Conservation (phyloP, 1,140 invertebrate species). For the Drosophila rufa region DNA sequence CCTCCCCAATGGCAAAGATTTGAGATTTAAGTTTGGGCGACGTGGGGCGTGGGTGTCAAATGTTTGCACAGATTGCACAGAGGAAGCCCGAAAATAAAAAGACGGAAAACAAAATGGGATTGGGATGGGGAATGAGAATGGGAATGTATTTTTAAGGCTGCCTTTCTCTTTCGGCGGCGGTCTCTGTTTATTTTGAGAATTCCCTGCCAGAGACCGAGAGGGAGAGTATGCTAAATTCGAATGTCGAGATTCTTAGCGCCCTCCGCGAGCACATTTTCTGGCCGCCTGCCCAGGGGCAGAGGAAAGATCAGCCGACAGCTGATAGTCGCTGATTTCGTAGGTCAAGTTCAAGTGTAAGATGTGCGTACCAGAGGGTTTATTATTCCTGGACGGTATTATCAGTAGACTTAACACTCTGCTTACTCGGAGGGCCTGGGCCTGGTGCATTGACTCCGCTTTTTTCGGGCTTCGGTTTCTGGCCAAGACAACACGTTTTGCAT, state of each 20-base stretch:
- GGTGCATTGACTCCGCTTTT: constrained; percentile 42
- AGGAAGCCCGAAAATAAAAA: constrained; percentile 24
- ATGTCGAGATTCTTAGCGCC: constrained; percentile 30
- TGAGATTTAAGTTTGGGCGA: constrained; percentile 47
- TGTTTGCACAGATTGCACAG: constrained; percentile 52
- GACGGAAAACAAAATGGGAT: constrained; percentile 4
- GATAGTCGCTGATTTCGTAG: constrained; percentile 38
- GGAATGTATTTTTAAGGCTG: constrained; percentile 35
- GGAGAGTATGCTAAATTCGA: constrained; percentile 17
- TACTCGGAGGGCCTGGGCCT: neutral
- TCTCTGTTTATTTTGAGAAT: constrained; percentile 48
- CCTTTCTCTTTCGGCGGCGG: constrained; percentile 32
- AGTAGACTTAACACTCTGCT: constrained; percentile 9
- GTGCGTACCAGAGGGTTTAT: constrained; percentile 11
- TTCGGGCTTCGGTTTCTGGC: neutral
- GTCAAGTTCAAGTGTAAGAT: constrained; percentile 55
- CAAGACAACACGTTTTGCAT: constrained; percentile 70
- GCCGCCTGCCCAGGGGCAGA: constrained; percentile 39
- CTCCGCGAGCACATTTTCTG: constrained; percentile 36
- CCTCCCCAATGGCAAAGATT: constrained; percentile 56
- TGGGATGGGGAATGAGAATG: constrained; percentile 3
- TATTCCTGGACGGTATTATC: too few relatives aligned
- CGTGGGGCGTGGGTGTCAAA: constrained; percentile 28
- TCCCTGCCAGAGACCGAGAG: constrained; percentile 16
- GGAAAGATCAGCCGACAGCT: constrained; percentile 9